A percentile compares a stretch with the other conserved stretches of the same genome.
These are phyloP conservation scores for Drosophila paulistorum DNA, from an alignment of 1,140 invertebrate species.

Conservation along the genomic window DNA sequence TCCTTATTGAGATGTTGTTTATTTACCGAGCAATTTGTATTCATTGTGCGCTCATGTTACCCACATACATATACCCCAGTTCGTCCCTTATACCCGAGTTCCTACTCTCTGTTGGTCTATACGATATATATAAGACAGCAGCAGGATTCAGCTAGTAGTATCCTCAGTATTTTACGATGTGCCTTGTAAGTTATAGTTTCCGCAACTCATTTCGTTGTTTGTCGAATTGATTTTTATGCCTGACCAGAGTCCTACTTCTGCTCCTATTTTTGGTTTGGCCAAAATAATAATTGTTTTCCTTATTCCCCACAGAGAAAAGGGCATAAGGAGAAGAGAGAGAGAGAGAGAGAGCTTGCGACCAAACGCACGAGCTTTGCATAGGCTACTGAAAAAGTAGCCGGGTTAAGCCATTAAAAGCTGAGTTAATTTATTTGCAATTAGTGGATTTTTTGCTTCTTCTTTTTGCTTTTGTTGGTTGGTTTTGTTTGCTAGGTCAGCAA, in stretches of 20 bases:
- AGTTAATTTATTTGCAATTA: constrained; percentile 81
- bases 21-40: constrained; percentile 81
- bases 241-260: constrained; percentile 31
- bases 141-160: constrained; percentile 1
- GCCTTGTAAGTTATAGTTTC: constrained; percentile 77
- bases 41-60: constrained; percentile 68
- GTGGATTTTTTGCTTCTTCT: constrained; percentile 37
- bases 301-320: constrained; percentile 35
- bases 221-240: constrained; percentile 78
- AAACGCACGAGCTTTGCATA: constrained; percentile 21
- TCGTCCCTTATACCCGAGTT: too few species aligned
- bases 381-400: constrained; percentile 17
- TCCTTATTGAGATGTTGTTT: constrained; percentile 82
- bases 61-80: constrained; percentile 2
- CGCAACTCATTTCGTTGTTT: constrained; percentile 78
- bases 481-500: constrained; percentile 9
- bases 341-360: neutral
- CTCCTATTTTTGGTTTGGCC: constrained; percentile 38
- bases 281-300: constrained; percentile 78
- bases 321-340: neutral
- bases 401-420: constrained; percentile 52
- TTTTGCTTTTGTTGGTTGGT: neutral
- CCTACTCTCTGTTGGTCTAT: too few species aligned
- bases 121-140: neutral
- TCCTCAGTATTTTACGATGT: constrained; percentile 56